phyloP scores from a whole-genome alignment of 2,113 vertebrate genomes.

The Microtus pennsylvanicus region DNA sequence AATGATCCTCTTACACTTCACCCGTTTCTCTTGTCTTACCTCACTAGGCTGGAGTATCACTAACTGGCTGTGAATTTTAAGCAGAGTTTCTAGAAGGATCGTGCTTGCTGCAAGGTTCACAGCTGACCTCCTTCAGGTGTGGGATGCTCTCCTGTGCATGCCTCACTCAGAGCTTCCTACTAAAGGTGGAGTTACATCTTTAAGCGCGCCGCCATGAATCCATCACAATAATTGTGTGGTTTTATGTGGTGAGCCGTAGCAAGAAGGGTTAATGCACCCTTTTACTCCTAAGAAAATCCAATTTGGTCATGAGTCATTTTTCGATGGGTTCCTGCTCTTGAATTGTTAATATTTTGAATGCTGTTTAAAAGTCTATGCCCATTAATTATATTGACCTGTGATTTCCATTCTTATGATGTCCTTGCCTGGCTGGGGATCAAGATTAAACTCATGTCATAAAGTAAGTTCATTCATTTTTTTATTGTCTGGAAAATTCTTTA shows the following conservation, averaged over 20 bases:
- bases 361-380: conserved; percentile 32
- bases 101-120: fast-evolving
- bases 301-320: not conserved
- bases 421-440: conserved; percentile 43
- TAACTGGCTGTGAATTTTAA: not conserved
- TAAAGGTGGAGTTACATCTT: not conserved
- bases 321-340: not conserved
- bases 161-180: not conserved
- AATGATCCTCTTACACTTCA: not conserved
- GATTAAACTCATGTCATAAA: conserved; percentile 43
- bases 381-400: conserved; percentile 21
- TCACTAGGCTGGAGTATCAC: not conserved
- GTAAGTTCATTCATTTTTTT: conserved; percentile 25
- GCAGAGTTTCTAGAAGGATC: no score
- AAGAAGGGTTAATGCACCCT: not conserved
- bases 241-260: not conserved
- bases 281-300: conserved; percentile 12
- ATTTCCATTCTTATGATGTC: not conserved
- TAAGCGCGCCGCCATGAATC: not conserved
- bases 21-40: not conserved
- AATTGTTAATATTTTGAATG: conserved; percentile 54
- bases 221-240: not conserved
- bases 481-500: conserved; percentile 62
- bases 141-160: fast-evolving
- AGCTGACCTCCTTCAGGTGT: fast-evolving